Evolutionary conservation across 2,797 vertebrate species (phyloP).

Genomic region (Lates japonicus): DNA sequence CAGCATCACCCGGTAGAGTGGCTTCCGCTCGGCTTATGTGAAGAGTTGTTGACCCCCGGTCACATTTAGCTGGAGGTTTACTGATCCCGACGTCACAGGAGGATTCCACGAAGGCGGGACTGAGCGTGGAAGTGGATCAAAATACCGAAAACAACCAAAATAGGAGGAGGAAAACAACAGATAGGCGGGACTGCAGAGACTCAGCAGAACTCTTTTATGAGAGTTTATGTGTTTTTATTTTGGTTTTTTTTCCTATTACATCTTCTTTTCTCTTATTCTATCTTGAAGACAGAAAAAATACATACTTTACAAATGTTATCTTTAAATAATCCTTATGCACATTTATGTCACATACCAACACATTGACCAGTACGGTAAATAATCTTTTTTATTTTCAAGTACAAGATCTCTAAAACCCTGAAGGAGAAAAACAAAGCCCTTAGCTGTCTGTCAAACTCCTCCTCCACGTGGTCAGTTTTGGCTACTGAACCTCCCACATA

Average conservation of each 20-base stretch:
- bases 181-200: not conserved
- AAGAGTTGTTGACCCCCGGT: slow-evolving; percentile 41
- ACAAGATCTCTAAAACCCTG: not conserved
- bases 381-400: not conserved
- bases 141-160: not conserved
- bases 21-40: not conserved
- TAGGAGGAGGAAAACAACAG: not conserved
- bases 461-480: slow-evolving; percentile 64
- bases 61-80: slow-evolving; percentile 21
- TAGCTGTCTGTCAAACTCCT: slow-evolving; percentile 20
- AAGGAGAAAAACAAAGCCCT: not conserved
- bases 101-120: slow-evolving; percentile 69
- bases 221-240: too few relatives aligned
- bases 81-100: slow-evolving; percentile 64
- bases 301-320: not conserved
- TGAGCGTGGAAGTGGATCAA: not conserved
- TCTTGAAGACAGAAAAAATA: not conserved
- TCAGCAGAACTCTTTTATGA: not conserved
- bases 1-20: slow-evolving; percentile 35
- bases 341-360: not conserved
- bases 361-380: not conserved
- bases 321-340: not conserved
- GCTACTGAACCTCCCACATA: not conserved
- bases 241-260: not conserved
- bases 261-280: not conserved